Conservation (phyloP, 1,140 invertebrate species). For the Nephila pilipes region DNA sequence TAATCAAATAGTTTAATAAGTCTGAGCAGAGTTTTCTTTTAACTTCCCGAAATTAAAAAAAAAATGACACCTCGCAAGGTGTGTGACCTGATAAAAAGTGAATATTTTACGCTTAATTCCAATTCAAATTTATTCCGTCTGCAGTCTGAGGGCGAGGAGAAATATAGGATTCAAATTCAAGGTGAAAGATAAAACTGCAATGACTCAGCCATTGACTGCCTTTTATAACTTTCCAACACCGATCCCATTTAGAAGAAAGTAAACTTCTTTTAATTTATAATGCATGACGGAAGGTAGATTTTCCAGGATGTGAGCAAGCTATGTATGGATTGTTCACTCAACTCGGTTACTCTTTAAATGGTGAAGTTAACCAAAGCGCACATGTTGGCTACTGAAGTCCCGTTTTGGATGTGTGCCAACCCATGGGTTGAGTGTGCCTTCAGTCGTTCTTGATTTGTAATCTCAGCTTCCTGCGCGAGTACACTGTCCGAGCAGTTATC, state of each 20-base stretch:
- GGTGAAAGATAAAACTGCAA: neutral
- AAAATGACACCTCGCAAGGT: neutral
- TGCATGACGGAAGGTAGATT: neutral
- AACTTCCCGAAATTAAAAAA: no score
- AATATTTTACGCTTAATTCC: neutral
- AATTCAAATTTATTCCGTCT: slow-evolving; percentile 45
- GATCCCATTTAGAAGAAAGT: neutral
- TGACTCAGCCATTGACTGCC: neutral
- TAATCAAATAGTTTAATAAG: no score
- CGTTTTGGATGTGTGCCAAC: neutral
- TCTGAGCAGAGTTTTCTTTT: no score
- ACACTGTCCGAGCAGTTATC: neutral
- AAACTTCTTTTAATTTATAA: neutral
- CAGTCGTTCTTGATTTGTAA: neutral
- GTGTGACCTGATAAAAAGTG: neutral
- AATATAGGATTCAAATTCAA: slow-evolving; percentile 11
- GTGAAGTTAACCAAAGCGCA: neutral
- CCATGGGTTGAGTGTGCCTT: neutral
- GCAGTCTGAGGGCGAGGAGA: neutral
- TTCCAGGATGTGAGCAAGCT: slow-evolving; percentile 13
- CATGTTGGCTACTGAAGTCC: slow-evolving; percentile 15
- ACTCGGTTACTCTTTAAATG: neutral
- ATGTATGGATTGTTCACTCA: neutral
- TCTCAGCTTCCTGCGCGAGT: neutral
- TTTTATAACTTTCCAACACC: neutral